These are phyloP conservation scores for Bambusicola thoracicus DNA, from an alignment of 2,113 vertebrate species.

Conservation along the genomic window DNA sequence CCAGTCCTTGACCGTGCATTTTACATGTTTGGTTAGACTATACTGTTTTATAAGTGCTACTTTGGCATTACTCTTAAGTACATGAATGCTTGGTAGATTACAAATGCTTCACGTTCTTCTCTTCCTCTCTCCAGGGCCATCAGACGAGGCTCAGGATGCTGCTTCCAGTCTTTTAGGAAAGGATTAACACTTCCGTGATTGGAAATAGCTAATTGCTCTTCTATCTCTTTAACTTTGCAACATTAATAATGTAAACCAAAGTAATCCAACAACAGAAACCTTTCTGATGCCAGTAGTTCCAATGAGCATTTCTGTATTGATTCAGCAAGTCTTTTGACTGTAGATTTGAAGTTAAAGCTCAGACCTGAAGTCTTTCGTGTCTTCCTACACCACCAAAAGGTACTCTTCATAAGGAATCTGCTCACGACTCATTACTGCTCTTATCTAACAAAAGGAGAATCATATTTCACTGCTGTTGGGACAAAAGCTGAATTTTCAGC, in stretches of 20 bases:
- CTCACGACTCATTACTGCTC: not conserved
- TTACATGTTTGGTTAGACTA: not conserved
- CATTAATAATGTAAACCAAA: constrained; percentile 9
- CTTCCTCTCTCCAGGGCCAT: not conserved
- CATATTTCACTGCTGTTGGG: not conserved
- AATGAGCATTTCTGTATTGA: not conserved
- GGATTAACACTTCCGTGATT: not conserved
- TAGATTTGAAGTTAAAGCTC: not conserved
- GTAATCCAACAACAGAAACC: not conserved
- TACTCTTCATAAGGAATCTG: not conserved
- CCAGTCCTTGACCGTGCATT: not conserved
- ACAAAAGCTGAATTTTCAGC: not conserved
- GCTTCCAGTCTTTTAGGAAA: not conserved
- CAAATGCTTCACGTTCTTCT: not conserved
- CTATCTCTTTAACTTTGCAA: not conserved
- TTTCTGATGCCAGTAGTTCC: not conserved
- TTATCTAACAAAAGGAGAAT: not conserved
- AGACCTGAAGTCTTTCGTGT: not conserved
- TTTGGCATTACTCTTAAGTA: not conserved
- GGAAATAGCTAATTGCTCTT: not conserved
- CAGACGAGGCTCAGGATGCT: not conserved
- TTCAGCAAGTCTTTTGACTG: not conserved
- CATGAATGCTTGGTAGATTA: not conserved
- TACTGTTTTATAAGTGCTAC: not conserved
- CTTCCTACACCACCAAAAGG: not conserved